Evolutionary conservation across 1,140 invertebrate species (phyloP).

Genomic region (Xylocopa sonorina): DNA sequence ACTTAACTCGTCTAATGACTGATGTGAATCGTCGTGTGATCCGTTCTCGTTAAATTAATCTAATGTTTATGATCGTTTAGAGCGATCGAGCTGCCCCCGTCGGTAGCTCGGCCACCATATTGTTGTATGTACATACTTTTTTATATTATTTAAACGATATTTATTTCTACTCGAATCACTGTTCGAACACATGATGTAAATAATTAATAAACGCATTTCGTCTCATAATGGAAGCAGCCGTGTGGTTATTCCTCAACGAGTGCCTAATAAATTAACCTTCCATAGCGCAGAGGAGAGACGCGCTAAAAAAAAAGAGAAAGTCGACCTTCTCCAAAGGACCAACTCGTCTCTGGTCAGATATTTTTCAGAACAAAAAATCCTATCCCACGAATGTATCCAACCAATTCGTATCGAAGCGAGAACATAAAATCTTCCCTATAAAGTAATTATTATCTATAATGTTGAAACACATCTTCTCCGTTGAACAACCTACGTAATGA

Average conservation of each 20-base stretch:
- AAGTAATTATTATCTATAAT: too few relatives aligned
- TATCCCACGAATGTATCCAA: too few relatives aligned
- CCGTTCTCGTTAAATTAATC: constrained; percentile 54
- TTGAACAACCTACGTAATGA: too few relatives aligned
- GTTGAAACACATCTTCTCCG: too few relatives aligned
- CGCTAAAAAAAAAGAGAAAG: too few relatives aligned
- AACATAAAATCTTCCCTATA: too few relatives aligned
- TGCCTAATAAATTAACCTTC: neutral
- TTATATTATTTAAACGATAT: constrained; percentile 69
- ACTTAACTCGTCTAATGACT: constrained; percentile 32
- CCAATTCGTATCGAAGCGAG: too few relatives aligned
- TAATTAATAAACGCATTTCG: constrained; percentile 66
- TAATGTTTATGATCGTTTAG: constrained; percentile 64
- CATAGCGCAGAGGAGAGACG: too few relatives aligned
- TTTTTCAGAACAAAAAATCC: too few relatives aligned
- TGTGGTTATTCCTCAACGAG: neutral
- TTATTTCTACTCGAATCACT: constrained; percentile 67
- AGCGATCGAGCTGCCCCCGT: constrained; percentile 33
- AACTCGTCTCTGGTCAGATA: too few relatives aligned
- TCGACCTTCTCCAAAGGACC: too few relatives aligned
- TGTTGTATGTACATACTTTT: constrained; percentile 70
- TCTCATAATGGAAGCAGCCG: neutral
- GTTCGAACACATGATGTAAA: constrained; percentile 60
- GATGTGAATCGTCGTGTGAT: constrained; percentile 48
- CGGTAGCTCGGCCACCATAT: constrained; percentile 44